These are phyloP conservation scores for Gasterosteus nipponicus DNA, from an alignment of 2,113 vertebrate species.

Conservation along the genomic window DNA sequence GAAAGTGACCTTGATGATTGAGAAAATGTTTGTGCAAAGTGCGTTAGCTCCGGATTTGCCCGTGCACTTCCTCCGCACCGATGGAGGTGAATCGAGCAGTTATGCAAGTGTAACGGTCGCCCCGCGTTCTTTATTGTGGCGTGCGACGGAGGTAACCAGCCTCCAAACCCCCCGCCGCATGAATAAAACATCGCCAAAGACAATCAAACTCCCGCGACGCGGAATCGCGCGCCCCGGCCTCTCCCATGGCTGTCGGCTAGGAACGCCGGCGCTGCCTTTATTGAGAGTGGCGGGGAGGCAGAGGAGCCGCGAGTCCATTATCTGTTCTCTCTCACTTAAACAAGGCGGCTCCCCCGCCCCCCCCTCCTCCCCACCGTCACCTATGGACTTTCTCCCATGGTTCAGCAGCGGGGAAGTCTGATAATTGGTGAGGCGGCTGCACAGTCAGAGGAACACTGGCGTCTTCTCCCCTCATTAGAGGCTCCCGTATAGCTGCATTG, in stretches of 20 bases:
- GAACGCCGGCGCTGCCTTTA: conserved; percentile 31
- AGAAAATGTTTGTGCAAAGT: conserved; percentile 17
- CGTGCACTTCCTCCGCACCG: not conserved
- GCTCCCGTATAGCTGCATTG: conserved; percentile 52
- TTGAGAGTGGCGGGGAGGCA: conserved; percentile 32
- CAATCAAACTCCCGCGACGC: conserved; percentile 65
- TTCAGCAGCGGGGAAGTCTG: conserved; percentile 77
- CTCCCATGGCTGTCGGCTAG: conserved; percentile 58
- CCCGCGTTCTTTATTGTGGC: conserved; percentile 30
- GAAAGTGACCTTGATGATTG: conserved; percentile 16
- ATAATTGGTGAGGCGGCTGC: conserved; percentile 76
- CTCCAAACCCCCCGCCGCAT: conserved; percentile 32
- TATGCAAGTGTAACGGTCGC: conserved; percentile 19
- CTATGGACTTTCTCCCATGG: conserved; percentile 72
- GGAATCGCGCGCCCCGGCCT: conserved; percentile 42
- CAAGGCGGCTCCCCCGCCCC: conserved; percentile 35
- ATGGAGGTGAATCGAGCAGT: conserved; percentile 18
- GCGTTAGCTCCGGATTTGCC: not conserved
- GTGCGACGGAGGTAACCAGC: conserved; percentile 43
- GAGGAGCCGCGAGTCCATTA: conserved; percentile 68
- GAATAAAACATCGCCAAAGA: conserved; percentile 72
- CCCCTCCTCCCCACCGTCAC: conserved; percentile 56
- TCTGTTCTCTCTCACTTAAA: conserved; percentile 62
- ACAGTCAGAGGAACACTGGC: conserved; percentile 68
- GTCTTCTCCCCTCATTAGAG: conserved; percentile 76